These are phyloP conservation scores for Ganaspis sp. DNA, from an alignment of 1,140 invertebrate species.

Conservation along the genomic window DNA sequence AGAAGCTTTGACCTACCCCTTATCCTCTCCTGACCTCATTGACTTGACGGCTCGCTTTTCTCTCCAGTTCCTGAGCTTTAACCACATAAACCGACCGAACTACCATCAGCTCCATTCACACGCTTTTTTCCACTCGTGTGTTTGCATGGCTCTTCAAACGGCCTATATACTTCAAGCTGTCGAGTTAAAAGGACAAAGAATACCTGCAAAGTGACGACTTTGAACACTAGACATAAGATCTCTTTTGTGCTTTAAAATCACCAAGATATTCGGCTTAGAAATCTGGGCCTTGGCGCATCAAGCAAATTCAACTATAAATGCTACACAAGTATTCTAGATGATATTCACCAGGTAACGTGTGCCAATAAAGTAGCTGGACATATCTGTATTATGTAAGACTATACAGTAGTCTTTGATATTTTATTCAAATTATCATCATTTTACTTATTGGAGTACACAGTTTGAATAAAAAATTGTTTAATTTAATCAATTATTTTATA, in stretches of 20 bases:
- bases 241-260: background rate
- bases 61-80: conserved; percentile 17
- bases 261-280: background rate
- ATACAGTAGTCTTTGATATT: too few species aligned
- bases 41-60: conserved; percentile 14
- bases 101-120: background rate
- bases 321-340: too few species aligned
- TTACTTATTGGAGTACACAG: too few species aligned
- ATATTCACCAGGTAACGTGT: too few species aligned
- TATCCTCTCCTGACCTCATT: conserved; percentile 46
- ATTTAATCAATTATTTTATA: too few species aligned
- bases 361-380: too few species aligned
- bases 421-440: too few species aligned
- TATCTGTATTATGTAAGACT: too few species aligned
- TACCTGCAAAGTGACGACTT: conserved; percentile 11
- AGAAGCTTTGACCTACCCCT: conserved; percentile 57
- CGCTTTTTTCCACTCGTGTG: conserved; percentile 21
- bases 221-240: background rate
- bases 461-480: too few species aligned
- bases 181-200: conserved; percentile 21
- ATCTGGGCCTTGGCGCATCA: background rate
- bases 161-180: conserved; percentile 6
- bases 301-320: too few species aligned
- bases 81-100: conserved; percentile 14
- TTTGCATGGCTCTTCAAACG: conserved; percentile 12